Evolutionary conservation across 2,113 vertebrate genomes (phyloP).

Genomic region (Apus apus): DNA sequence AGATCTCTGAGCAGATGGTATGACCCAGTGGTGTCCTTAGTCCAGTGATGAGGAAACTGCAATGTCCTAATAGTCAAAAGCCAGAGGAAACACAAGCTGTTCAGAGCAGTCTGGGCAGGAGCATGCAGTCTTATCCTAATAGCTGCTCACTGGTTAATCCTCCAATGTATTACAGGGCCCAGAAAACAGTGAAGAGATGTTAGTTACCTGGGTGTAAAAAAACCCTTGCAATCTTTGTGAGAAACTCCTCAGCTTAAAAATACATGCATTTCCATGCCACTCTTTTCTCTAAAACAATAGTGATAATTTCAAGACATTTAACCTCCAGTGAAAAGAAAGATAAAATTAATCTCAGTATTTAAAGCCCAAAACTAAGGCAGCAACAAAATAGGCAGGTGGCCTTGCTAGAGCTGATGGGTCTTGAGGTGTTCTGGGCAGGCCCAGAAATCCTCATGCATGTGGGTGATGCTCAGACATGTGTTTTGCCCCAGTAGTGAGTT

Average conservation of each 20-base stretch:
- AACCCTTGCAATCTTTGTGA: neutral
- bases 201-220: neutral
- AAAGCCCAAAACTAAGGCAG: neutral
- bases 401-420: neutral
- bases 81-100: neutral
- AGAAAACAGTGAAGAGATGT: neutral
- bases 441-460: neutral
- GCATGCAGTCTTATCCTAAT: neutral
- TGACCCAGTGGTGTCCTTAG: neutral
- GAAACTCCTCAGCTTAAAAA: neutral
- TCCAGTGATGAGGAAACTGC: neutral
- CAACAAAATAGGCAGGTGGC: neutral
- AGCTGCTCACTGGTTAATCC: neutral
- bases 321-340: neutral
- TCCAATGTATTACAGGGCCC: neutral
- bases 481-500: neutral
- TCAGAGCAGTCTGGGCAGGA: neutral
- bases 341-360: neutral
- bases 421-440: neutral
- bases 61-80: neutral
- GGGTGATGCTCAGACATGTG: rapidly evolving
- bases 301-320: neutral
- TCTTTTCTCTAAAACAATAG: neutral
- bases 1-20: neutral
- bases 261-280: neutral